These are phyloP conservation scores for Plestiodon gilberti DNA, from an alignment of 2,113 vertebrate species.

Conservation along the genomic window DNA sequence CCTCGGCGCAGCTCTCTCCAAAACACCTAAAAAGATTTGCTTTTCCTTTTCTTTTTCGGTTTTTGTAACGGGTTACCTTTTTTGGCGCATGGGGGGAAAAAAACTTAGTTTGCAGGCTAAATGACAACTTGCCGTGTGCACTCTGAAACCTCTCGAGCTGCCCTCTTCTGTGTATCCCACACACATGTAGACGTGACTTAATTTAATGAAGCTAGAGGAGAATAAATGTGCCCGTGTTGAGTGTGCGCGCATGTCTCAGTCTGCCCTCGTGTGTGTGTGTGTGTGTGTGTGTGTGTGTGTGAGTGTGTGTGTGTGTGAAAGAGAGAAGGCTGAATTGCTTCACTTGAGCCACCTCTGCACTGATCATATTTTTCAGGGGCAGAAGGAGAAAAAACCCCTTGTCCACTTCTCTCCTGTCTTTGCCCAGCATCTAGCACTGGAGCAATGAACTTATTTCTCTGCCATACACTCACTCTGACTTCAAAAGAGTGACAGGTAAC, in stretches of 20 bases:
- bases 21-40: conserved; percentile 59
- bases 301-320: too few species aligned
- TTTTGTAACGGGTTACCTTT: conserved; percentile 69
- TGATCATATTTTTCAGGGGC: conserved; percentile 25
- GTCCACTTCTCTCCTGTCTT: conserved; percentile 10
- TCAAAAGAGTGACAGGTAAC: conserved; percentile 20
- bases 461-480: conserved; percentile 39
- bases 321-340: conserved; percentile 2
- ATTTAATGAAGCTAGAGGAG: conserved; percentile 32
- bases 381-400: conserved; percentile 13
- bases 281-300: too few species aligned
- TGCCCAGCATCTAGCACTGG: conserved; percentile 41
- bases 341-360: conserved; percentile 45
- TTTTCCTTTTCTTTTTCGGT: conserved; percentile 57
- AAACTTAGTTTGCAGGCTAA: conserved; percentile 37
- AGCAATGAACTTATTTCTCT: conserved; percentile 35
- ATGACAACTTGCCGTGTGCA: conserved; percentile 45
- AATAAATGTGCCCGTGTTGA: conserved; percentile 3
- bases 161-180: conserved; percentile 7
- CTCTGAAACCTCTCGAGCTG: conserved; percentile 46
- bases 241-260: background rate
- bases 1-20: conserved; percentile 67
- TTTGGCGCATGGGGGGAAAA: conserved; percentile 63
- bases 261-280: too few species aligned
- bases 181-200: conserved; percentile 19